phyloP scores from a whole-genome alignment of 2,113 vertebrate species.

The Charadrius vociferus region DNA sequence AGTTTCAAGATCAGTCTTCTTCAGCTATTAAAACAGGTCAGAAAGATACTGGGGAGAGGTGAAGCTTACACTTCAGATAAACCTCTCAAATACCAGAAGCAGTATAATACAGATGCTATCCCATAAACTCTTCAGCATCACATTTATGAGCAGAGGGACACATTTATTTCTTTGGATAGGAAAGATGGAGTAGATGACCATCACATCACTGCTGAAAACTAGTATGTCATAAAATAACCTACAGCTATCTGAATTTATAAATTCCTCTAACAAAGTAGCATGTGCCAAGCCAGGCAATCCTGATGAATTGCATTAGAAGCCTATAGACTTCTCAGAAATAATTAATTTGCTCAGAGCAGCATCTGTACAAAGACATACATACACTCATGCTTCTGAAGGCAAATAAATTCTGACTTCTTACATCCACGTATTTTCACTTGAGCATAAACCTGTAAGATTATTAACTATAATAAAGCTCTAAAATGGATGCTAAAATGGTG shows the following conservation, averaged over 20 bases:
- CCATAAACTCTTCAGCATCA: not conserved
- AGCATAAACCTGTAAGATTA: conserved; percentile 13
- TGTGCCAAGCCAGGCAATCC: conserved; percentile 1
- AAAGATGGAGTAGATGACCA: not conserved
- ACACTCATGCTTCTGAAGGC: not conserved
- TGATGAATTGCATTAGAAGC: not conserved
- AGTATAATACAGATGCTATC: too few species aligned
- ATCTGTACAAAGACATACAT: not conserved
- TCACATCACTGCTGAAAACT: not conserved
- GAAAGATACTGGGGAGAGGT: not conserved
- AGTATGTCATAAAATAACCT: not conserved
- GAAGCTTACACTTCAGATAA: not conserved
- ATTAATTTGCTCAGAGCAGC: not conserved
- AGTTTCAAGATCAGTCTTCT: not conserved
- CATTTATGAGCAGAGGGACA: not conserved
- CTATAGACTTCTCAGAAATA: not conserved
- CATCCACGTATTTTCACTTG: not conserved
- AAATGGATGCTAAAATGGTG: conserved; percentile 27
- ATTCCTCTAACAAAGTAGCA: not conserved
- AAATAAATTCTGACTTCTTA: conserved; percentile 33
- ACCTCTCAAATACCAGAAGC: too few species aligned
- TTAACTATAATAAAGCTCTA: conserved; percentile 37
- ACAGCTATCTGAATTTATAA: not conserved
- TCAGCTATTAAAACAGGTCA: not conserved
- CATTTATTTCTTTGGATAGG: not conserved